Conservation (phyloP, 2,797 vertebrate species). For the Brachyalestes nurse region DNA sequence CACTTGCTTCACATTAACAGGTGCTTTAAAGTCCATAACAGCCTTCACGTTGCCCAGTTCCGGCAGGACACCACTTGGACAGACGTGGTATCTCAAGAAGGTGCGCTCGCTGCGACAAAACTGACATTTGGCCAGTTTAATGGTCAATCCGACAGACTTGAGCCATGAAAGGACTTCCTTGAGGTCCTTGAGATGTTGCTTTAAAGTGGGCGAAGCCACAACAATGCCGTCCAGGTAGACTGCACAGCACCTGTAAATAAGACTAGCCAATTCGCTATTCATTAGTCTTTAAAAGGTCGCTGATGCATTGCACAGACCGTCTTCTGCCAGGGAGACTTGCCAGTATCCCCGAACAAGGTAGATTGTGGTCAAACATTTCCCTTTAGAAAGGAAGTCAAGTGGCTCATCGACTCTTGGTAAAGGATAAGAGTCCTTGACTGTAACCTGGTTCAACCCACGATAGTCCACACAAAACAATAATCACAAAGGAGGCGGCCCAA, state of each 20-base stretch:
- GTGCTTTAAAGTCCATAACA: too few relatives aligned
- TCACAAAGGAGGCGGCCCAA: conserved; percentile 26
- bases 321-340: not conserved
- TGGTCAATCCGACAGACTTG: not conserved
- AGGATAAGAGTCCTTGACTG: conserved; percentile 35
- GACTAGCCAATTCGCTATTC: not conserved
- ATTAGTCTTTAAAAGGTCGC: not conserved
- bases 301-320: not conserved
- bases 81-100: too few relatives aligned
- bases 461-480: conserved; percentile 55
- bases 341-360: not conserved
- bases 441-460: conserved; percentile 26
- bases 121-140: conserved; percentile 48
- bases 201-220: conserved; percentile 19
- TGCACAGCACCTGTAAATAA: conserved; percentile 3
- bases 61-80: too few relatives aligned
- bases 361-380: conserved; percentile 12
- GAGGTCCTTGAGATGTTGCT: conserved; percentile 23
- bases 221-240: not conserved
- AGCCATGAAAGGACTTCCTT: conserved; percentile 18
- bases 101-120: conserved; percentile 32
- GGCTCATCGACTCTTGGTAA: conserved; percentile 41
- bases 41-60: too few relatives aligned
- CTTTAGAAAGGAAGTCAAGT: conserved; percentile 43
- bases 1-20: too few relatives aligned